phyloP scores from a whole-genome alignment of 53 echinoderm and acorn worm species.

The Zoroaster sp. region DNA sequence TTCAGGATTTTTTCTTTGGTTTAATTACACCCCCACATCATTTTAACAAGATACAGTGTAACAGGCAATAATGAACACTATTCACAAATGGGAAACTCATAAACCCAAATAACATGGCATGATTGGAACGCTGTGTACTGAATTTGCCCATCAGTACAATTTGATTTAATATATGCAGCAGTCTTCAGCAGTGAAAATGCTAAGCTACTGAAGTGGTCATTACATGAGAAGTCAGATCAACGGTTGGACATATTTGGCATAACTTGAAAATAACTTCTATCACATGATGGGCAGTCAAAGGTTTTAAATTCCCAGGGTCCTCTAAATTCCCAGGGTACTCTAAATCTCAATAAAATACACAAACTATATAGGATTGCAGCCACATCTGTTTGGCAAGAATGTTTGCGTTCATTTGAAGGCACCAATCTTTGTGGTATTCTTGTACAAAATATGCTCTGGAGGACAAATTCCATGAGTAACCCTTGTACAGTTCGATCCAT shows the following conservation, averaged over 20 bases:
- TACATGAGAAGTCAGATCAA: background rate
- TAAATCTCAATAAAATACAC: constrained; percentile 4
- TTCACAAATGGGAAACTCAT: too few species aligned
- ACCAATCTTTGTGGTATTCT: background rate
- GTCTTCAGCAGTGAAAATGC: background rate
- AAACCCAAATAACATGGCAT: too few species aligned
- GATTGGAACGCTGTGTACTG: too few species aligned
- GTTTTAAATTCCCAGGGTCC: constrained; percentile 6
- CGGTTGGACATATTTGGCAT: constrained; percentile 29
- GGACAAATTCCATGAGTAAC: too few species aligned
- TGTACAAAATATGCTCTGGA: too few species aligned
- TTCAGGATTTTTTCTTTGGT: too few species aligned
- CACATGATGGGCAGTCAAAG: background rate
- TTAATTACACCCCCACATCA: too few species aligned
- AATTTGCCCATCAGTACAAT: too few species aligned
- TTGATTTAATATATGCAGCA: too few species aligned
- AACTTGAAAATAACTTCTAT: background rate
- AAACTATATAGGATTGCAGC: constrained; percentile 9
- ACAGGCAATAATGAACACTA: too few species aligned
- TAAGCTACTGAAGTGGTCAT: background rate
- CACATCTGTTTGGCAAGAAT: background rate
- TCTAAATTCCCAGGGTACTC: background rate
- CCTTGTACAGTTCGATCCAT: too few species aligned
- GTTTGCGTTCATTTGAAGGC: background rate
- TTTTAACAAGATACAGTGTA: too few species aligned